Conservation (phyloP, 2,113 vertebrate genomes). For the Thryonomys swinderianus region DNA sequence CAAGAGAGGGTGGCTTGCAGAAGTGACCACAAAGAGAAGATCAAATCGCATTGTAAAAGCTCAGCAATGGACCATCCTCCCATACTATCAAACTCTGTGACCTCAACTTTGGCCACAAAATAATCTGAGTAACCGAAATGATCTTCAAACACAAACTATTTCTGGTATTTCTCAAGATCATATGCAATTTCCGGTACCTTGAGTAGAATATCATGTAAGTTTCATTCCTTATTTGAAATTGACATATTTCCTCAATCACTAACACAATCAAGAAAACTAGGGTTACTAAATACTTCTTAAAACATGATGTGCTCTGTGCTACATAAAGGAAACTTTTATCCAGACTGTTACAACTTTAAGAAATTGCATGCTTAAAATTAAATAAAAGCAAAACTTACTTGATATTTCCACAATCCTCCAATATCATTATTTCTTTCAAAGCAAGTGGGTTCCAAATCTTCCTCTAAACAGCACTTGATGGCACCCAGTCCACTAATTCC, state of each 20-base stretch:
- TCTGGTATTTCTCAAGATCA: not conserved
- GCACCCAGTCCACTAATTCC: conserved; percentile 86
- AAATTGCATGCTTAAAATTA: not conserved
- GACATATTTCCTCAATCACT: not conserved
- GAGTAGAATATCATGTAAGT: not conserved
- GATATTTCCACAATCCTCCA: conserved; percentile 87
- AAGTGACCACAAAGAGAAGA: not conserved
- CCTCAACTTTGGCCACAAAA: not conserved
- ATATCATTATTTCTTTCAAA: conserved; percentile 87
- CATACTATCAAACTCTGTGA: not conserved
- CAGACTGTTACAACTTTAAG: not conserved
- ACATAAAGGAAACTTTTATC: not conserved
- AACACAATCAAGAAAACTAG: not conserved
- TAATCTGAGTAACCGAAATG: not conserved
- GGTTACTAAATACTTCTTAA: not conserved
- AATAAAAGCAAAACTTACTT: conserved; percentile 73
- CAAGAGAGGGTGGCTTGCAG: not conserved
- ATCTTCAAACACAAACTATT: not conserved
- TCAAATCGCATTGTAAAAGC: not conserved
- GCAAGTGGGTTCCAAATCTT: conserved; percentile 86
- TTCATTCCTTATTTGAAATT: not conserved
- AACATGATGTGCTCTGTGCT: not conserved
- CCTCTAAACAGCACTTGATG: conserved; percentile 86
- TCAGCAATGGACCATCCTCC: not conserved
- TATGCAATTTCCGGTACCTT: not conserved